Evolutionary conservation across 1,140 invertebrate species (phyloP).

Genomic region (Propsilocerus akamusi): DNA sequence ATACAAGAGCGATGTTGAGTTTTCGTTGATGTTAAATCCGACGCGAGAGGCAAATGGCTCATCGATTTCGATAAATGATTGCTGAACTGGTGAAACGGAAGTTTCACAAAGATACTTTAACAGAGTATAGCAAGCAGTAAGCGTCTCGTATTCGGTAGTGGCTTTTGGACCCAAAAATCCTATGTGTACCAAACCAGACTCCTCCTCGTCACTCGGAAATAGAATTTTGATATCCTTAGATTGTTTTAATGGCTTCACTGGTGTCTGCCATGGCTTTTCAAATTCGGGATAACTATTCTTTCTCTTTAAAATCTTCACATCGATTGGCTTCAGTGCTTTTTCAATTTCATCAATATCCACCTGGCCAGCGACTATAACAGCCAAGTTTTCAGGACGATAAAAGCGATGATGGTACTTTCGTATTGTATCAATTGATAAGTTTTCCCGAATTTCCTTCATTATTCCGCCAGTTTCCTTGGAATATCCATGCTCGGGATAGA

Average conservation of each 20-base stretch:
- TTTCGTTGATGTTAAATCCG: conserved; percentile 46
- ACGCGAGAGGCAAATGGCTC: conserved; percentile 67
- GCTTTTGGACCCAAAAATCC: conserved; percentile 70
- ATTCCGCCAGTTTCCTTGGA: conserved; percentile 69
- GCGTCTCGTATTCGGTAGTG: conserved; percentile 30
- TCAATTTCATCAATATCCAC: conserved; percentile 61
- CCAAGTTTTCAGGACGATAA: conserved; percentile 81
- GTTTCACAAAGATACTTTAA: conserved; percentile 73
- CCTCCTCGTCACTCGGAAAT: conserved; percentile 74
- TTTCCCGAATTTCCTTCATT: conserved; percentile 53
- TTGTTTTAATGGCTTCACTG: conserved; percentile 38
- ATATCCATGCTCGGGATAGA: conserved; percentile 69
- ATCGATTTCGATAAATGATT: conserved; percentile 65
- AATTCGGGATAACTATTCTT: conserved; percentile 22
- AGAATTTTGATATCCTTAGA: conserved; percentile 25
- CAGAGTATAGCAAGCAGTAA: conserved; percentile 46
- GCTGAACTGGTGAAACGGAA: conserved; percentile 62
- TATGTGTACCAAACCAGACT: conserved; percentile 59
- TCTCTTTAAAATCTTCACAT: conserved; percentile 52
- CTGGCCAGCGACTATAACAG: conserved; percentile 65
- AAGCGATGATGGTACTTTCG: conserved; percentile 64
- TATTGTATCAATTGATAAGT: conserved; percentile 15
- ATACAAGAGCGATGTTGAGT: conserved; percentile 45
- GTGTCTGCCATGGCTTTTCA: conserved; percentile 52
- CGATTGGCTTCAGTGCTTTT: conserved; percentile 45